Evolutionary conservation across 64 coral and sea anemone genomes (phyloP), one percentile per base, ranked within the genome.

Genomic region (Pocillopora damicornis): DNA sequence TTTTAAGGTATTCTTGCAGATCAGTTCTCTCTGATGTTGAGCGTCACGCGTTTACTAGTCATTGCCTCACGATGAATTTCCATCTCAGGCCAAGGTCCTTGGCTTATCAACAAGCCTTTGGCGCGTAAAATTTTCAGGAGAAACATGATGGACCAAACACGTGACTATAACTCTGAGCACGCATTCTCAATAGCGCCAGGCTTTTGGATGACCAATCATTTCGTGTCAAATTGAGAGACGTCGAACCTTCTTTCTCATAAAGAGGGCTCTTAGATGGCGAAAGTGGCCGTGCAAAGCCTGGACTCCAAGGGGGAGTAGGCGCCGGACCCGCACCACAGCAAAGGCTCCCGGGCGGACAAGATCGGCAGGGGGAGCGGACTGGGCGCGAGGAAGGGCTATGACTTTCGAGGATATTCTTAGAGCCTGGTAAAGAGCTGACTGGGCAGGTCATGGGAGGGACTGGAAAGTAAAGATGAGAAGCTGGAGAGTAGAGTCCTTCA

Each of bases 181-280:
- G 79, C 88, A 97, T 90, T 77, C 94, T 89, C 23, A 97, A 60
- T 38, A 93, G 86, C 16, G 91, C 94, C 22, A 97, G 77, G 65
- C 94, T 97, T 78, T 93, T 97, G 8, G 88, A 79, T 23, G 91
- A 97, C 91, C 88, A 93, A 20, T 91, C 89, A 34, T 76, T 42
- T 37, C 78, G 51, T 3, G 76, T 30, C 8, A 83, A 74, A 61
- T 61, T 26, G 0, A 86, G 25, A 13, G 71, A 66, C 11, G 37
- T 22, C 18, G 37, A 62, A 5, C 89, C 91, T 35, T 88, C 77
- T 58, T 93, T 97, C 38, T 90, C 91, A 66, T 60, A 62, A 12
- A 78, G 17, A 15, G 80, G 71, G 37, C 60, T 90, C 62, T 86
- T 93, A 22, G 78, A 74, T 17, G 90, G 87, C 5, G 87, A 84